Conservation (phyloP, 2,888 invertebrate genomes). For the Melieria crassipennis region DNA sequence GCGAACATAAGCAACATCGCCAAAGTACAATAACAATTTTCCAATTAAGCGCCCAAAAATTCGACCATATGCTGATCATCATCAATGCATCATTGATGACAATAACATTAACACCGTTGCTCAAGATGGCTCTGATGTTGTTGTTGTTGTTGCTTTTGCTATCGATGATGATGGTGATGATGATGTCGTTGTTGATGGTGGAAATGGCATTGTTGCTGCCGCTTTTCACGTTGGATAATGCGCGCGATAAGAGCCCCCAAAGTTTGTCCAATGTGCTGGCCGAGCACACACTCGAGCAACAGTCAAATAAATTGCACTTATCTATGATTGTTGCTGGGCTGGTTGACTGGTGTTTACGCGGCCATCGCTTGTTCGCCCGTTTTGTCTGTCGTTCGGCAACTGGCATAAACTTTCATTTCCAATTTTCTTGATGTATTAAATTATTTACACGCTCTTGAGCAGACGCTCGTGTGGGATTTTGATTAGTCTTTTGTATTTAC, state of each 20-base stretch:
- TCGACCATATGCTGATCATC: conserved; percentile 61
- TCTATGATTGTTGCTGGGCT: background rate
- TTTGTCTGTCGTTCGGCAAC: conserved; percentile 35
- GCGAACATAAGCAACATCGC: background rate
- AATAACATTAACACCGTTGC: conserved; percentile 26
- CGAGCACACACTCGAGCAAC: background rate
- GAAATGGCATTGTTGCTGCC: background rate
- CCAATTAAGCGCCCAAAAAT: conserved; percentile 64
- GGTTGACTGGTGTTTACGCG: background rate
- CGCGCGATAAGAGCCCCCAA: background rate
- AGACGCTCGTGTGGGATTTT: conserved; percentile 19
- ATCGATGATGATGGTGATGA: conserved; percentile 15
- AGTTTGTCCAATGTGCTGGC: background rate
- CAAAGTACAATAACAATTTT: conserved; percentile 59
- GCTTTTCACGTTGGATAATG: background rate
- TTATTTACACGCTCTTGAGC: conserved; percentile 63
- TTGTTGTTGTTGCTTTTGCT: background rate
- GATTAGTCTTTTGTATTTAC: too few relatives aligned
- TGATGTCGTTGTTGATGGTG: conserved; percentile 29
- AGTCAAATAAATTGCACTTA: conserved; percentile 3
- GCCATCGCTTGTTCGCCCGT: too few relatives aligned
- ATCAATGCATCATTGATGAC: background rate
- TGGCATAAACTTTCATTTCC: conserved; percentile 59
- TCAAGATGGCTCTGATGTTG: conserved; percentile 17
- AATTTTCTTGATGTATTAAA: conserved; percentile 61